A percentile compares a stretch with the other conserved stretches of the same genome.
These are phyloP conservation scores for Morus bassanus DNA, from an alignment of 2,797 vertebrate species.

Conservation along the genomic window DNA sequence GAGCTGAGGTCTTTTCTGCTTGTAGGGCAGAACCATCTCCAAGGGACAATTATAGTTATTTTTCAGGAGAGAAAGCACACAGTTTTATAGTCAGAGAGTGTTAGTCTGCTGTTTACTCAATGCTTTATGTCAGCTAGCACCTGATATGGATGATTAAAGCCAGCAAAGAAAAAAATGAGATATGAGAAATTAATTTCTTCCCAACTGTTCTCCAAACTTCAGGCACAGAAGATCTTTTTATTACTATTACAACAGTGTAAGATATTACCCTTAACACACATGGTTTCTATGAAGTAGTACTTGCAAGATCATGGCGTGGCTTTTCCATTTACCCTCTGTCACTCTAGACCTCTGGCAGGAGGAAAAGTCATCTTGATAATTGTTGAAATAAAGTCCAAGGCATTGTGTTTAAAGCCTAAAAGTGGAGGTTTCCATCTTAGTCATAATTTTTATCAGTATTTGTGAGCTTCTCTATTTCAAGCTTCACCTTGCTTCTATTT, in stretches of 20 bases:
- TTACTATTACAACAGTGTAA: not conserved
- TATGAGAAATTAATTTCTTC: not conserved
- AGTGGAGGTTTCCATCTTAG: not conserved
- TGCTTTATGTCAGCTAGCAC: not conserved
- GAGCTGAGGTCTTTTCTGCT: not conserved
- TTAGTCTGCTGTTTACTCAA: not conserved
- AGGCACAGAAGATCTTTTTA: not conserved
- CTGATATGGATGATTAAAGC: not conserved
- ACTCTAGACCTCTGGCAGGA: not conserved
- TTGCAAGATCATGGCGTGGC: not conserved
- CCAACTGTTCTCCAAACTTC: not conserved
- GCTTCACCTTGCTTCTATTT: conserved; percentile 22
- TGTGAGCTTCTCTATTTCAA: conserved; percentile 52
- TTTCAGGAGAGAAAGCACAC: not conserved
- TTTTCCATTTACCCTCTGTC: not conserved
- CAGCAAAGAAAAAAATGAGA: not conserved
- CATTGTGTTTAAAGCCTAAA: not conserved
- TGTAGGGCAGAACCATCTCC: not conserved
- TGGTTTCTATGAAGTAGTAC: not conserved
- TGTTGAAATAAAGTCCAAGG: not conserved
- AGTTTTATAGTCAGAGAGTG: not conserved
- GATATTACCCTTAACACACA: not conserved
- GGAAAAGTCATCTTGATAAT: conserved; percentile 5
- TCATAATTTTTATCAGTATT: conserved; percentile 12
- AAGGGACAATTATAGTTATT: not conserved